phyloP scores from a whole-genome alignment of 2,113 vertebrate genomes.

The Trematomus loennbergii region DNA sequence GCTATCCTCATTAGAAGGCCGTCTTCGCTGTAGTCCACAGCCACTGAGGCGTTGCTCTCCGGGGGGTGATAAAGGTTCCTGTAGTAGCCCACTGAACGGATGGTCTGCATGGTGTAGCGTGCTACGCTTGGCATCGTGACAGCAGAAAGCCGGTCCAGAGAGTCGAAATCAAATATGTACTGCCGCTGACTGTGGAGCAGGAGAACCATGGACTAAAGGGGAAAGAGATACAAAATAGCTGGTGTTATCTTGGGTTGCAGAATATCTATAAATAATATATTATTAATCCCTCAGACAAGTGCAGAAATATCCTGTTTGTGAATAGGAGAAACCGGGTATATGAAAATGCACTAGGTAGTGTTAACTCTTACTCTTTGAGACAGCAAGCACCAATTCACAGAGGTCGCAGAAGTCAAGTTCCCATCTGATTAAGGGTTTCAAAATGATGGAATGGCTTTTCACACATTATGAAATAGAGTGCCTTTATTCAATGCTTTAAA shows the following conservation, averaged over 20 bases:
- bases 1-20: conserved; percentile 93
- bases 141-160: conserved; percentile 92
- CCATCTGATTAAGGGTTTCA: too few species aligned
- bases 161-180: conserved; percentile 97
- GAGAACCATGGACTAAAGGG: conserved; percentile 94
- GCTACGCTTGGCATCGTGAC: conserved; percentile 98
- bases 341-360: conserved; percentile 38
- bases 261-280: conserved; percentile 44
- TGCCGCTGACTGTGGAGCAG: conserved; percentile 98
- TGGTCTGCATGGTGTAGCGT: conserved; percentile 97
- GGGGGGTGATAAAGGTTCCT: conserved; percentile 98
- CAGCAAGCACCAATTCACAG: not conserved
- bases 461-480: too few species aligned
- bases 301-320: conserved; percentile 20
- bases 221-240: conserved; percentile 48
- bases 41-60: conserved; percentile 95
- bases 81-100: conserved; percentile 97
- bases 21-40: conserved; percentile 97
- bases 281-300: conserved; percentile 19
- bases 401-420: too few species aligned
- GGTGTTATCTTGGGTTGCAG: conserved; percentile 44
- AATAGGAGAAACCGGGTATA: conserved; percentile 16
- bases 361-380: conserved; percentile 14
- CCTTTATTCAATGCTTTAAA: too few species aligned
- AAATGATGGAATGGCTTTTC: too few species aligned